Evolutionary conservation across 2,888 invertebrate species (phyloP).

Genomic region (Agonopterix alstromeriana): DNA sequence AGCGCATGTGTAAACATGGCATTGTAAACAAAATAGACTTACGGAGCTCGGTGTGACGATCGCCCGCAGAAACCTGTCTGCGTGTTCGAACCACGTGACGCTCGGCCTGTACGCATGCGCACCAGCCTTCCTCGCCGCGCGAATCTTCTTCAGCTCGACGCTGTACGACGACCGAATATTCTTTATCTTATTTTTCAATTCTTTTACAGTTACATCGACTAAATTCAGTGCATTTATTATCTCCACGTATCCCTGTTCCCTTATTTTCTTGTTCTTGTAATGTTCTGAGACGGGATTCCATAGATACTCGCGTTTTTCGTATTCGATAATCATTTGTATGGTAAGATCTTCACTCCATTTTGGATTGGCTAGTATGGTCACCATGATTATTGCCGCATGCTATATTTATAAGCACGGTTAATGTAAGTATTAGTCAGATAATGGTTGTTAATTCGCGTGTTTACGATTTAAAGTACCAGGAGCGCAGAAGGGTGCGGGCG

Average conservation of each 20-base stretch:
- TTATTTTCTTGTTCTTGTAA: constrained; percentile 71
- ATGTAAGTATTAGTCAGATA: constrained; percentile 27
- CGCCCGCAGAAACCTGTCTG: constrained; percentile 74
- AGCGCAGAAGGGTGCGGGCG: constrained; percentile 73
- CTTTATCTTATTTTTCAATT: constrained; percentile 73
- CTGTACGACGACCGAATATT: constrained; percentile 73
- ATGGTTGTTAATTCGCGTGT: constrained; percentile 35
- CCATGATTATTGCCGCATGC: constrained; percentile 60
- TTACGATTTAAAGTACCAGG: constrained; percentile 46
- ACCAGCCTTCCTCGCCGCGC: constrained; percentile 71
- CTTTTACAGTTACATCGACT: constrained; percentile 67
- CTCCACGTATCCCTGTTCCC: constrained; percentile 69
- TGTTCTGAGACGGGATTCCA: constrained; percentile 72
- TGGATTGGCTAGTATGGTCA: constrained; percentile 68
- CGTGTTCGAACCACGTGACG: constrained; percentile 76
- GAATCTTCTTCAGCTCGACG: constrained; percentile 73
- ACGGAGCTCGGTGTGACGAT: constrained; percentile 74
- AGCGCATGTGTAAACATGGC: constrained; percentile 34
- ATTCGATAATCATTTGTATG: constrained; percentile 71
- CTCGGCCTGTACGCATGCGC: constrained; percentile 75
- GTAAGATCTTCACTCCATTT: constrained; percentile 74
- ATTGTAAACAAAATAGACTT: constrained; percentile 45
- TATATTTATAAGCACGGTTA: constrained; percentile 20
- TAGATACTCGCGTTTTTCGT: constrained; percentile 69
- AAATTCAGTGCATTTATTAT: constrained; percentile 67